These are phyloP conservation scores for Cryptotis parvus DNA, from an alignment of 2,113 vertebrate species.

Conservation along the genomic window DNA sequence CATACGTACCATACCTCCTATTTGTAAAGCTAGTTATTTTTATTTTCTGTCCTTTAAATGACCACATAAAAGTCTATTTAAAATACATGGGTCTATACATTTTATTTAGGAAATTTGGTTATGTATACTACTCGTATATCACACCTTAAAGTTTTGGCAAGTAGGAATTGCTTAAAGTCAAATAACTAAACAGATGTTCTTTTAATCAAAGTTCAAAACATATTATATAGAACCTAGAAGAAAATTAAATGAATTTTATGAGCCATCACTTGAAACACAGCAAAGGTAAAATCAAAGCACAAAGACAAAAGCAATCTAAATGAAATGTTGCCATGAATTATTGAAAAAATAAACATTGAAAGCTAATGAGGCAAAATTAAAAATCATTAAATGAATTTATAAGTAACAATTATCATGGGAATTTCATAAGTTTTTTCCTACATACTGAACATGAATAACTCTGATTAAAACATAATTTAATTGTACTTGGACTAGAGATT, in stretches of 20 bases:
- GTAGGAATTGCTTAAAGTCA: background rate
- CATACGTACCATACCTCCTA: background rate
- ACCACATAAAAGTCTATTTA: background rate
- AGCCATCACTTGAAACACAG: background rate
- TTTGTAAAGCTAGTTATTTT: background rate
- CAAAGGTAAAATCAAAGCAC: constrained; percentile 26
- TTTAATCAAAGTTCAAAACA: constrained; percentile 1
- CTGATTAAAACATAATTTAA: constrained; percentile 75
- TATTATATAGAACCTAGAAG: background rate
- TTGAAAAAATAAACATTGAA: constrained; percentile 74
- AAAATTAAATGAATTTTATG: constrained; percentile 35
- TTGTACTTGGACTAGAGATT: constrained; percentile 76
- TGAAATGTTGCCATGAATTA: constrained; percentile 73
- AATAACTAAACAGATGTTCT: background rate
- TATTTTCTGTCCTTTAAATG: background rate
- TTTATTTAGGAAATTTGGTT: background rate
- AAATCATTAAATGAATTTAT: constrained; percentile 82
- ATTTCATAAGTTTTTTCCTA: constrained; percentile 76
- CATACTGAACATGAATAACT: constrained; percentile 74
- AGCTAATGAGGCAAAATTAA: constrained; percentile 85
- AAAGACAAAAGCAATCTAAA: constrained; percentile 75
- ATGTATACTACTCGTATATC: background rate
- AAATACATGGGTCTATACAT: background rate
- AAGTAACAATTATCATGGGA: constrained; percentile 77
- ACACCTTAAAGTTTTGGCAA: background rate